phyloP scores from a whole-genome alignment of 2,888 invertebrate genomes.

The Hyposoter didymator region DNA sequence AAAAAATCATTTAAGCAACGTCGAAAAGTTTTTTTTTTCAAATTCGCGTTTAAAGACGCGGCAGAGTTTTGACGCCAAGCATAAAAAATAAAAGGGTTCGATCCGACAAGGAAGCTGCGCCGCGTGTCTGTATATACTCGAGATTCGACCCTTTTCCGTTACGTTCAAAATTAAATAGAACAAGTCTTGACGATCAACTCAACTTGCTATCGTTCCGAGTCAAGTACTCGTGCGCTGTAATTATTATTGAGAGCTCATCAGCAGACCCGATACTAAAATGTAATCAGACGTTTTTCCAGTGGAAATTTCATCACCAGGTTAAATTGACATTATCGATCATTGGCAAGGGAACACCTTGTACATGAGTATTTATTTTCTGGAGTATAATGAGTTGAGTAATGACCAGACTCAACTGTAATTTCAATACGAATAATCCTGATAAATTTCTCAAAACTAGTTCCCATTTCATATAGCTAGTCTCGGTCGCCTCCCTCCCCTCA shows the following conservation, averaged over 20 bases:
- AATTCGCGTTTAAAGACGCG: no score
- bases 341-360: neutral
- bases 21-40: no score
- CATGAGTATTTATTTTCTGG: slow-evolving; percentile 6
- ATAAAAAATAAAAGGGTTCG: no score
- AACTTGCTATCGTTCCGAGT: no score
- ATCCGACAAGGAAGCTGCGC: no score
- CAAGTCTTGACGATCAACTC: no score
- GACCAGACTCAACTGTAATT: slow-evolving; percentile 72
- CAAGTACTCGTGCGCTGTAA: neutral
- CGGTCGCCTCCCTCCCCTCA: neutral
- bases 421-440: slow-evolving; percentile 71
- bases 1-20: no score
- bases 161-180: no score
- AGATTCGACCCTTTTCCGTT: no score
- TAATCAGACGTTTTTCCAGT: neutral
- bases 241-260: neutral
- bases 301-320: neutral
- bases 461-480: slow-evolving; percentile 2
- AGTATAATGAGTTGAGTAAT: slow-evolving; percentile 63
- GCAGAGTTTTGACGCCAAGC: no score
- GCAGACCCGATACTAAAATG: neutral
- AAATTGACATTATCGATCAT: neutral
- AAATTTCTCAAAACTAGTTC: slow-evolving; percentile 42
- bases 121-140: no score